Evolutionary conservation across 2,113 vertebrate genomes (phyloP), one percentile per base, ranked within the genome.

Genomic region (Silurus meridionalis): DNA sequence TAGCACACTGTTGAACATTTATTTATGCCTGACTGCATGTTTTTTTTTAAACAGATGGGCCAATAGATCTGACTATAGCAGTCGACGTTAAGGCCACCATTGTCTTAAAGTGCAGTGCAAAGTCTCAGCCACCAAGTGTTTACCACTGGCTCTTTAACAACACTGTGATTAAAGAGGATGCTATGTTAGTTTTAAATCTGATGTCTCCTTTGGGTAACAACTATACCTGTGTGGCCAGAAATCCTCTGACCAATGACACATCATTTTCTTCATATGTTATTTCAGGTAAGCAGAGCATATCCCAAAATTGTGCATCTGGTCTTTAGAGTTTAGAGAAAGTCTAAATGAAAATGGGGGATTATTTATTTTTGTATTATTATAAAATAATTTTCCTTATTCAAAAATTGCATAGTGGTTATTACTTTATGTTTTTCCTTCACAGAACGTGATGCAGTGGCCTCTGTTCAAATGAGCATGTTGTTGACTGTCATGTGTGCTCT

Each of bases 151-250:
- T 87, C 69, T 58, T 90, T 0, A 84, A 88, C 23, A 8, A 86
- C 13, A 28, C 58, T 4, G 2, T 10, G 23, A 0, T 86, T 0
- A 0, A 1, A 1, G 69, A 11, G 1, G 83, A 83, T 21, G 2
- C 92, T n/a, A 3, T 50, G 1, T 8, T 94, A 60, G 25, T 8
- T 5, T 86, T 94, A 50, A 0, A 4, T 4, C 17, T 46, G 2
- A 14, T 0, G 0, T 19, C 52, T 52, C 2, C 28, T 0, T 71
- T 63, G 0, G n/a, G 50, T n/a, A 89, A 91, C 77, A 89, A 4
- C 4, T 95, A 93, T 86, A 93, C 61, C n/a, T 95, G 95, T 57
- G 58, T 79, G 66, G 95, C 93, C 14, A 91, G 0, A 52, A 95
- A 95, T 88, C 86, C 88, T 5, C 87, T 94, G 90, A 95, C 94